Conservation (phyloP, 1,140 invertebrate species). For the Drosophila bipectinata region DNA sequence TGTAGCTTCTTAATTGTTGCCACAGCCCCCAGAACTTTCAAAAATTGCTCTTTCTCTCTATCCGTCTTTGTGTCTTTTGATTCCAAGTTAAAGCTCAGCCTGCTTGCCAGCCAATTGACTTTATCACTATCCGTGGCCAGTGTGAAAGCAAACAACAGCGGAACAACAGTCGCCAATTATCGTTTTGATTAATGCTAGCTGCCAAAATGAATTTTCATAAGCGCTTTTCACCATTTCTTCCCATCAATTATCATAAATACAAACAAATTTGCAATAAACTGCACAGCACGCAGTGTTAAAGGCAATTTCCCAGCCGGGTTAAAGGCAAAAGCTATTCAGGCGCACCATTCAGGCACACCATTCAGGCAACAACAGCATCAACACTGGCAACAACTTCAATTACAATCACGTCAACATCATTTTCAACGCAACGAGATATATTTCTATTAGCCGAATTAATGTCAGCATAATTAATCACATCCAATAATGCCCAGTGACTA, state of each 20-base stretch:
- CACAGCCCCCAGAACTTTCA: slow-evolving; percentile 57
- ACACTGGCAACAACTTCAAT: slow-evolving; percentile 69
- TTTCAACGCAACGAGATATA: slow-evolving; percentile 80
- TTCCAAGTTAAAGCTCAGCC: slow-evolving; percentile 8
- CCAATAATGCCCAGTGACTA: slow-evolving; percentile 60
- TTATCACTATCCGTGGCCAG: slow-evolving; percentile 38
- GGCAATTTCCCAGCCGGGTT: slow-evolving; percentile 73
- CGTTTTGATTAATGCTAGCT: slow-evolving; percentile 70
- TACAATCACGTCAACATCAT: slow-evolving; percentile 81
- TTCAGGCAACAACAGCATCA: slow-evolving; percentile 32
- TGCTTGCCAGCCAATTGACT: slow-evolving; percentile 4
- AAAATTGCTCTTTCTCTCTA: slow-evolving; percentile 19
- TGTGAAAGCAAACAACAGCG: slow-evolving; percentile 61
- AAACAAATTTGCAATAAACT: slow-evolving; percentile 82
- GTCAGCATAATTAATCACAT: slow-evolving; percentile 81
- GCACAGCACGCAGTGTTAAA: slow-evolving; percentile 69
- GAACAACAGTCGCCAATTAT: slow-evolving; percentile 75
- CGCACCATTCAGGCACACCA: slow-evolving; percentile 16
- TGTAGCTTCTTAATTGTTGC: slow-evolving; percentile 66
- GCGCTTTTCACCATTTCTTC: slow-evolving; percentile 74
- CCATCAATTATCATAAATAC: slow-evolving; percentile 76
- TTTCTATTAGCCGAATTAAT: slow-evolving; percentile 83
- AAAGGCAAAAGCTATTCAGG: slow-evolving; percentile 65
- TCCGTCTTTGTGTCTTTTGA: neutral
- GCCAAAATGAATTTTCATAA: slow-evolving; percentile 76